A percentile compares a stretch with the other conserved stretches of the same genome.
Evolutionary conservation across 2,113 vertebrate genomes (phyloP).

Genomic region (Acrocephalus kingi): DNA sequence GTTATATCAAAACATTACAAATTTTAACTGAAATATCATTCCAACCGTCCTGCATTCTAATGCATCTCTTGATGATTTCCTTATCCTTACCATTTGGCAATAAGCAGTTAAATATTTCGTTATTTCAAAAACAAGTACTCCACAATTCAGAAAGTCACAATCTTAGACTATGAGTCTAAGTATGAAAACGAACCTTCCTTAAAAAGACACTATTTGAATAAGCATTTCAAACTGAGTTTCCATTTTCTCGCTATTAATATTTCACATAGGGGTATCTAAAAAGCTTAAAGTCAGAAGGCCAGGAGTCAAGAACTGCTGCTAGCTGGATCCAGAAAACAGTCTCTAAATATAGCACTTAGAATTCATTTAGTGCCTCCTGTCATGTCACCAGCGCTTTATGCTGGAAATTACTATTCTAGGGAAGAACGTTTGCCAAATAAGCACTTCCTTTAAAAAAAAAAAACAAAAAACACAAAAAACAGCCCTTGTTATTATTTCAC

Average conservation of each 20-base stretch:
- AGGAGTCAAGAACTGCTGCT: not conserved
- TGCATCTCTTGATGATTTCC: not conserved
- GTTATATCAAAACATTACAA: not conserved
- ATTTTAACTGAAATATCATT: not conserved
- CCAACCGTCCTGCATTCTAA: not conserved
- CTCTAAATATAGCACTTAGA: not conserved
- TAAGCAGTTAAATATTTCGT: not conserved
- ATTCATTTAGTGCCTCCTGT: not conserved
- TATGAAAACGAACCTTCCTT: not conserved
- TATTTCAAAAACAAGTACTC: not conserved
- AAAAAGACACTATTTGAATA: not conserved
- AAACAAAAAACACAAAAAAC: not conserved
- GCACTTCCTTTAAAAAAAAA: not conserved
- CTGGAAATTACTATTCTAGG: not conserved
- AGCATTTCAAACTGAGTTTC: not conserved
- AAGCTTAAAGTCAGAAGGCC: not conserved
- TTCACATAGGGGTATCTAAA: not conserved
- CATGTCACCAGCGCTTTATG: not conserved
- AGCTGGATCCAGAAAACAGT: not conserved
- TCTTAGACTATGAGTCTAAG: not conserved
- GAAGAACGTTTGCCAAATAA: not conserved
- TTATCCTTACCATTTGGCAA: not conserved
- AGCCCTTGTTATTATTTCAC: not conserved
- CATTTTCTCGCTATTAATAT: not conserved
- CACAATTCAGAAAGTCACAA: not conserved